phyloP scores from a whole-genome alignment of 1,140 invertebrate genomes.

The Leptopilina clavipes region DNA sequence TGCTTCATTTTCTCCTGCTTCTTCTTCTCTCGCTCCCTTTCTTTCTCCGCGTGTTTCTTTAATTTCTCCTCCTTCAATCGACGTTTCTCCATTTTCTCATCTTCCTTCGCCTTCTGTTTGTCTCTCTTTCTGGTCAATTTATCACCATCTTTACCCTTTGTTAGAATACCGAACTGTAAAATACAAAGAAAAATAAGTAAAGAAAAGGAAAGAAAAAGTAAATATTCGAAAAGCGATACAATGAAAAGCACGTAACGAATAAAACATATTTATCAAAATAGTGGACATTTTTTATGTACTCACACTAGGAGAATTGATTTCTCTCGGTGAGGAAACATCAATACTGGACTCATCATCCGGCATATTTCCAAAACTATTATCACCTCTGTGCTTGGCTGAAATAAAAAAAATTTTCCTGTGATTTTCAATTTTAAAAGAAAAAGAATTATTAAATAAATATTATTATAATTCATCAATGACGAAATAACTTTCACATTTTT shows the following conservation, averaged over 20 bases:
- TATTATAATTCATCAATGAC: too few species aligned
- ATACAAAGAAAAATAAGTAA: slow-evolving; percentile 35
- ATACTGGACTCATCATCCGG: slow-evolving; percentile 82
- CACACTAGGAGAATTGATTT: slow-evolving; percentile 83
- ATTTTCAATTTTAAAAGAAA: slow-evolving; percentile 30
- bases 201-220: slow-evolving; percentile 19
- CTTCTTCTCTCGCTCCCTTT: slow-evolving; percentile 85
- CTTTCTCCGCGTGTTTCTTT: slow-evolving; percentile 82
- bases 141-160: slow-evolving; percentile 80
- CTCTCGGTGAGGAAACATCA: slow-evolving; percentile 81
- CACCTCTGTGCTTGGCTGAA: slow-evolving; percentile 69
- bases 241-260: too few species aligned
- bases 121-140: slow-evolving; percentile 81
- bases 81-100: slow-evolving; percentile 85
- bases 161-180: slow-evolving; percentile 77
- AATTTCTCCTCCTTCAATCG: slow-evolving; percentile 84
- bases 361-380: slow-evolving; percentile 73
- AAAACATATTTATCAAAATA: background rate
- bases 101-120: slow-evolving; percentile 85
- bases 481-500: too few species aligned
- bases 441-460: too few species aligned
- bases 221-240: too few species aligned
- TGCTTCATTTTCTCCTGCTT: slow-evolving; percentile 81
- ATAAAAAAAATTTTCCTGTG: slow-evolving; percentile 42
- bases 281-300: slow-evolving; percentile 51